phyloP scores from a whole-genome alignment of 1,140 invertebrate genomes.

The Drosophila arizonae region DNA sequence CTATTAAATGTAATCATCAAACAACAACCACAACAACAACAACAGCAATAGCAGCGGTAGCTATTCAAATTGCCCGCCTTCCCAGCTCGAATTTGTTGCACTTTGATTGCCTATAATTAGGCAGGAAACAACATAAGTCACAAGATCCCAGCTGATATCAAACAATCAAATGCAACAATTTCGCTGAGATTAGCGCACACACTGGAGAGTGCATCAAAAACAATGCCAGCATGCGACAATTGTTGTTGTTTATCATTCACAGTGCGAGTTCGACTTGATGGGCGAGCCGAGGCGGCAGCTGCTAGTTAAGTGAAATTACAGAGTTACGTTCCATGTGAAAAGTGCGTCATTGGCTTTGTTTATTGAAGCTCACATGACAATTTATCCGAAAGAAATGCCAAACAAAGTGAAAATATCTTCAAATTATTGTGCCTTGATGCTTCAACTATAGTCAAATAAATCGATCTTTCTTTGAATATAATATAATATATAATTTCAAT shows the following conservation, averaged over 20 bases:
- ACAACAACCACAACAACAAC: constrained; percentile 46
- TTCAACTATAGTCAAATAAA: too few species aligned
- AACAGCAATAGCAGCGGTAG: constrained; percentile 10
- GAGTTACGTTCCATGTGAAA: neutral
- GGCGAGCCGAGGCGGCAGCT: neutral
- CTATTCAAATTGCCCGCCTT: constrained; percentile 12
- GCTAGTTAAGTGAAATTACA: neutral
- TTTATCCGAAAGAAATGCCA: too few species aligned
- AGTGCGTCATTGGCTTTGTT: neutral
- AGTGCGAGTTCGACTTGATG: neutral
- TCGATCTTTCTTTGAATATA: too few species aligned
- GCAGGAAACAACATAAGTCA: constrained; percentile 61
- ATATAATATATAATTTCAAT: too few species aligned
- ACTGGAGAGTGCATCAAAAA: constrained; percentile 6
- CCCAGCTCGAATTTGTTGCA: constrained; percentile 46
- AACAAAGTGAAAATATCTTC: too few species aligned
- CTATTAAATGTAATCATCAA: constrained; percentile 72
- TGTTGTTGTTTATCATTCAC: neutral
- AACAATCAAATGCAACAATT: constrained; percentile 57
- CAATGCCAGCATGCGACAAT: constrained; percentile 9
- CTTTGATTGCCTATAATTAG: constrained; percentile 66
- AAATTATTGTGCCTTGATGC: too few species aligned
- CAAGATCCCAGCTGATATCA: constrained; percentile 45
- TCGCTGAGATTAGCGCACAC: constrained; percentile 13
- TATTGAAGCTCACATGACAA: neutral